These are phyloP conservation scores for Eilema griseolum DNA, from an alignment of 2,888 invertebrate species.

Conservation along the genomic window DNA sequence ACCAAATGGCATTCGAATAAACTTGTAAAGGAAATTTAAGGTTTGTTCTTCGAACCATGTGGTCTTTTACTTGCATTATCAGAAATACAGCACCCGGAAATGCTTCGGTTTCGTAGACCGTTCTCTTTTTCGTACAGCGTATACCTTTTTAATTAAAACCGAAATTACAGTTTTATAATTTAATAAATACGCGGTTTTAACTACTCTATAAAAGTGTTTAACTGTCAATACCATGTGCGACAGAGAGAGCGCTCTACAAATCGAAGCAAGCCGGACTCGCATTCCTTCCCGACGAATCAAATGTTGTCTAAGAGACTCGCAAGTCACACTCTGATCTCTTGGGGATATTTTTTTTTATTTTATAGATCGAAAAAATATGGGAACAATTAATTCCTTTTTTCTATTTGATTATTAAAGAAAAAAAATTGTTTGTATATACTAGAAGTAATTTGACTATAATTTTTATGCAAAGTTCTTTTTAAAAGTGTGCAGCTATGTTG, in stretches of 20 bases:
- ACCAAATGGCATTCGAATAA: background rate
- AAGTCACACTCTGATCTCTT: conserved; percentile 44
- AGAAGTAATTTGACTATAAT: conserved; percentile 20
- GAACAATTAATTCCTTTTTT: conserved; percentile 52
- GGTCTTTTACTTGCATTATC: background rate
- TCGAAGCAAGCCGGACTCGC: no score
- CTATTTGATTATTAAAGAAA: conserved; percentile 20
- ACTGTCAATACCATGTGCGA: no score
- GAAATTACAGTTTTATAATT: no score
- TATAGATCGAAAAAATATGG: conserved; percentile 42
- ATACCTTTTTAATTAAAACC: no score
- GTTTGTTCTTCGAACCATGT: background rate
- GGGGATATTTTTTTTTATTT: conserved; percentile 30
- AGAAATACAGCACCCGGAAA: no score
- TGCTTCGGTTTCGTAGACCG: background rate
- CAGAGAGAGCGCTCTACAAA: no score
- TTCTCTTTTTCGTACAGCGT: background rate
- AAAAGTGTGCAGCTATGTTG: conserved; percentile 11
- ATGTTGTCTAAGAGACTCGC: conserved; percentile 11
- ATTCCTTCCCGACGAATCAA: no score
- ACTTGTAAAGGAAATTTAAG: background rate
- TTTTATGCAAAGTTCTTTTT: conserved; percentile 21
- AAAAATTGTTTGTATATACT: conserved; percentile 31
- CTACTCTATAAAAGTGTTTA: no score
- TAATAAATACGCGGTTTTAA: no score